phyloP scores from a whole-genome alignment of 2,113 vertebrate species.

The Fulmarus glacialis region DNA sequence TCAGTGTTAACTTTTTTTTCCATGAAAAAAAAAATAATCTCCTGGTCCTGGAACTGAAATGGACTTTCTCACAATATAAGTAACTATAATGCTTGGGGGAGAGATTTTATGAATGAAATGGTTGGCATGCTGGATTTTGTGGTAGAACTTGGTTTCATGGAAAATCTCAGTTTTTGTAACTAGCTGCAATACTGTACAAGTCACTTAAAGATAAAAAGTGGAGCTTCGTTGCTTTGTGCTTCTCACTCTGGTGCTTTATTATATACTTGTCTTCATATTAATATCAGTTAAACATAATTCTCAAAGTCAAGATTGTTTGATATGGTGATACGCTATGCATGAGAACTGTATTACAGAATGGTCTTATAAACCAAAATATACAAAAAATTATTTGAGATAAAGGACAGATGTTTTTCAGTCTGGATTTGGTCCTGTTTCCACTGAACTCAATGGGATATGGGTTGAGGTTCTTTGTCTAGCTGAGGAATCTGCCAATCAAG shows the following conservation, averaged over 20 bases:
- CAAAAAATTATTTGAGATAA: slow-evolving; percentile 25
- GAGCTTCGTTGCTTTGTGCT: background rate
- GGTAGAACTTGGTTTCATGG: background rate
- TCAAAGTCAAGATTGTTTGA: background rate
- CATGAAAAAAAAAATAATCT: background rate
- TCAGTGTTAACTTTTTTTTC: slow-evolving; percentile 10
- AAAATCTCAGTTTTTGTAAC: background rate
- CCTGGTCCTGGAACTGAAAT: slow-evolving; percentile 43
- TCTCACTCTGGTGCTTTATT: background rate
- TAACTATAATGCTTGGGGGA: background rate
- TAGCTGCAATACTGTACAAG: background rate
- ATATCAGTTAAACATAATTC: background rate
- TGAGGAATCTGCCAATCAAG: slow-evolving; percentile 64
- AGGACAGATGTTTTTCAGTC: slow-evolving; percentile 50
- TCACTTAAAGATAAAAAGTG: background rate
- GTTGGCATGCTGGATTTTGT: background rate
- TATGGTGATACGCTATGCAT: background rate
- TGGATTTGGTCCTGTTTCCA: slow-evolving; percentile 26
- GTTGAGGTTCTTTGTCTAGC: slow-evolving; percentile 37
- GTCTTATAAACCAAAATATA: background rate
- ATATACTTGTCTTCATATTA: background rate
- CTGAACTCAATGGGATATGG: slow-evolving; percentile 29
- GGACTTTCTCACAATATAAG: slow-evolving; percentile 36
- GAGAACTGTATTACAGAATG: background rate
- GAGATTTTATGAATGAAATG: slow-evolving; percentile 54